Percentiles rank a stretch among this genome's conserved stretches.
Evolutionary conservation across 1,140 invertebrate species (phyloP).

Genomic region (Aphaenogaster ashmeadi): DNA sequence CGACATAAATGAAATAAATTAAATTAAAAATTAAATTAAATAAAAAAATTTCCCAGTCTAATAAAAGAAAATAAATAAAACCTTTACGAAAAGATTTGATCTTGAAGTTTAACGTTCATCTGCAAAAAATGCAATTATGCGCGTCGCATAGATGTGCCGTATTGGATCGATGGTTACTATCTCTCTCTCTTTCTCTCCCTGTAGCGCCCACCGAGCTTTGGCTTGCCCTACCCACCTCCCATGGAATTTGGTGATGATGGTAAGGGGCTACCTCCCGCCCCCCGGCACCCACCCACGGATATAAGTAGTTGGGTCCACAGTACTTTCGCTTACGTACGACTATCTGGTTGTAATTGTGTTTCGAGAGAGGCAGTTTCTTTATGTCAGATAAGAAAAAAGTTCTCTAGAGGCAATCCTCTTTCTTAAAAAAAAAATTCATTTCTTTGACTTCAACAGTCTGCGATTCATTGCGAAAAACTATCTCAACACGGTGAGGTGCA

Average conservation of each 20-base stretch:
- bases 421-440: background rate
- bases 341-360: conserved; percentile 76
- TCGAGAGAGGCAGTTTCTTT: conserved; percentile 74
- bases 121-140: conserved; percentile 76
- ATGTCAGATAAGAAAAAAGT: conserved; percentile 28
- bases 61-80: no score
- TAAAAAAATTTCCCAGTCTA: background rate
- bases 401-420: background rate
- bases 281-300: conserved; percentile 86
- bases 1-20: no score
- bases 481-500: background rate
- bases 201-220: conserved; percentile 84
- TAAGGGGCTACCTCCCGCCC: conserved; percentile 86
- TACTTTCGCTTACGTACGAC: conserved; percentile 86
- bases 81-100: background rate
- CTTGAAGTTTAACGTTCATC: conserved; percentile 5
- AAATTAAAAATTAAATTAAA: no score
- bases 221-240: conserved; percentile 86
- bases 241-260: conserved; percentile 84
- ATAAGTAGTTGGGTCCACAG: conserved; percentile 87
- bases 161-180: conserved; percentile 82
- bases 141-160: conserved; percentile 77
- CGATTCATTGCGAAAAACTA: background rate
- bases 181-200: conserved; percentile 60
- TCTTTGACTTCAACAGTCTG: background rate